These are phyloP conservation scores for Etheostoma perlongum DNA, from an alignment of 2,797 vertebrate genomes.

Conservation along the genomic window DNA sequence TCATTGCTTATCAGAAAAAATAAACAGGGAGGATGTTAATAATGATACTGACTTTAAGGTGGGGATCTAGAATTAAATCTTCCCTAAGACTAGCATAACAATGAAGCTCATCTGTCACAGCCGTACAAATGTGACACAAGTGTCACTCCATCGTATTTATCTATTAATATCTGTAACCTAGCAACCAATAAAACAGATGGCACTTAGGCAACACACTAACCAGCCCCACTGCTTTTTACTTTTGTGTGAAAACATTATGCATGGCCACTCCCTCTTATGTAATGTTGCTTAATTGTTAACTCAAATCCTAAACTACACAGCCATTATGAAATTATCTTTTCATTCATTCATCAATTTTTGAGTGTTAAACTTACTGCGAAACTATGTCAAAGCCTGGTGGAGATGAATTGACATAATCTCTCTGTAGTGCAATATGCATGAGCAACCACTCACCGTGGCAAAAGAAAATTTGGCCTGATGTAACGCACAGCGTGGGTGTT, in stretches of 20 bases:
- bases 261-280: slow-evolving; percentile 5
- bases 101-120: slow-evolving; percentile 32
- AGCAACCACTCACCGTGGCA: slow-evolving; percentile 62
- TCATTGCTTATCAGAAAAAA: slow-evolving; percentile 31
- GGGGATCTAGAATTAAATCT: background rate
- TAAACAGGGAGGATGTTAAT: slow-evolving; percentile 15
- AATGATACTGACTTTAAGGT: slow-evolving; percentile 6
- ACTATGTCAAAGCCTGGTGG: slow-evolving; percentile 60
- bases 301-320: slow-evolving; percentile 34
- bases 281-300: slow-evolving; percentile 20
- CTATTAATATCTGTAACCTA: slow-evolving; percentile 50
- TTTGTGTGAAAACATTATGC: slow-evolving; percentile 18
- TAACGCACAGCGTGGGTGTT: slow-evolving; percentile 56
- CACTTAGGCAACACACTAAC: slow-evolving; percentile 26
- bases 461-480: slow-evolving; percentile 65
- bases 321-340: slow-evolving; percentile 34
- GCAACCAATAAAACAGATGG: slow-evolving; percentile 57
- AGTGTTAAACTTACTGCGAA: slow-evolving; percentile 61
- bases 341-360: slow-evolving; percentile 51
- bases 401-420: slow-evolving; percentile 71
- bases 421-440: slow-evolving; percentile 71
- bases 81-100: too few relatives aligned
- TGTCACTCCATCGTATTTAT: slow-evolving; percentile 41
- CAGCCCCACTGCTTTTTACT: slow-evolving; percentile 5
- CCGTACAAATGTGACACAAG: slow-evolving; percentile 16